These are phyloP conservation scores for Ochlodes sylvanus DNA, from an alignment of 2,888 invertebrate genomes.

Conservation along the genomic window DNA sequence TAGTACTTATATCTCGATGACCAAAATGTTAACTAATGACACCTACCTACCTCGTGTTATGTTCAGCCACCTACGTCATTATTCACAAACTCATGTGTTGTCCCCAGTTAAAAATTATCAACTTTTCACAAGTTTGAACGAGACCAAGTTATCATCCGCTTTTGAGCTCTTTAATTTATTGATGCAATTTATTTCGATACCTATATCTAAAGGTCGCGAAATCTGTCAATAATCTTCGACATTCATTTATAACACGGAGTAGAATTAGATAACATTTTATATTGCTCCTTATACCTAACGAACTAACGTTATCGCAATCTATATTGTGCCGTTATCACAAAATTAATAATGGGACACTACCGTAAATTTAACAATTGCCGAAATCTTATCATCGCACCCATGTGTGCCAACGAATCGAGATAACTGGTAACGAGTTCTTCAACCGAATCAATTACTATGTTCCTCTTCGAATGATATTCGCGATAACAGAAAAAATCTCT, in stretches of 20 bases:
- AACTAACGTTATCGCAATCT: constrained; percentile 12
- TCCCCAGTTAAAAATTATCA: too few species aligned
- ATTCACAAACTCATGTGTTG: not conserved
- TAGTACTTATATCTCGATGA: too few species aligned
- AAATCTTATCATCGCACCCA: constrained; percentile 43
- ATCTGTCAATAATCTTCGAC: not conserved
- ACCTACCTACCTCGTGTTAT: too few species aligned
- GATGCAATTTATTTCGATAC: too few species aligned
- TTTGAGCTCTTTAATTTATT: too few species aligned
- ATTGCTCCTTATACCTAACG: not conserved
- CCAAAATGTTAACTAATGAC: too few species aligned
- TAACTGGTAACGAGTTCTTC: not conserved
- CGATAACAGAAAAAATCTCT: constrained; percentile 7
- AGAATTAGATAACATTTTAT: not conserved
- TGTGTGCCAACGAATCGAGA: constrained; percentile 16
- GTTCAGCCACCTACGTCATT: too few species aligned
- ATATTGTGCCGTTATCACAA: constrained; percentile 25
- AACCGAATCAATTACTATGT: constrained; percentile 25
- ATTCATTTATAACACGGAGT: not conserved
- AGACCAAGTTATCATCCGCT: too few species aligned
- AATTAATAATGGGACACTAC: constrained; percentile 19
- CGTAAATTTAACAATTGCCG: constrained; percentile 33
- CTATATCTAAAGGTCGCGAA: not conserved
- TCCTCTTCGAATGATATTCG: not conserved
- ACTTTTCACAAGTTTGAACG: too few species aligned